Percentiles rank a stretch among this genome's conserved stretches.
Conservation (phyloP, 2,888 invertebrate genomes). For the Ischnus inquisitorius region DNA sequence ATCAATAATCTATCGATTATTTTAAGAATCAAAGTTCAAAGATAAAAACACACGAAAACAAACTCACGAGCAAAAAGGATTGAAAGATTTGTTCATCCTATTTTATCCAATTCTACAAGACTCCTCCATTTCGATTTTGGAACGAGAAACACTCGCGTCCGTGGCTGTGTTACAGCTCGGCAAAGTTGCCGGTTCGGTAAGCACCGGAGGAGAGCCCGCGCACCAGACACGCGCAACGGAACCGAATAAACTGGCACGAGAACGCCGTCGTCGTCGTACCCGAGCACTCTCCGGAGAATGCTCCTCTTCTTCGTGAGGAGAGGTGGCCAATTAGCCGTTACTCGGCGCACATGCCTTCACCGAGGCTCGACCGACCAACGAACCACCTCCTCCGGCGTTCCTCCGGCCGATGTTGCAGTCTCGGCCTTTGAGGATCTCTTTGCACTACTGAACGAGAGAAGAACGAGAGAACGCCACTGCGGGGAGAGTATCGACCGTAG, state of each 20-base stretch:
- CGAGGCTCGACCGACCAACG: slow-evolving; percentile 59
- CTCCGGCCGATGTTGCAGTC: slow-evolving; percentile 26
- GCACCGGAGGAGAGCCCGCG: slow-evolving; percentile 57
- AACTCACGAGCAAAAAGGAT: slow-evolving; percentile 40
- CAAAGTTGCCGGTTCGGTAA: slow-evolving; percentile 63
- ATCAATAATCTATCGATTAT: neutral
- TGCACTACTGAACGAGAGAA: slow-evolving; percentile 25
- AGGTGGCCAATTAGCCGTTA: slow-evolving; percentile 85
- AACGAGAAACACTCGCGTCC: slow-evolving; percentile 47
- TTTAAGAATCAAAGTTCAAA: neutral
- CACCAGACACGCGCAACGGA: slow-evolving; percentile 67
- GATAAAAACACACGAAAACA: neutral
- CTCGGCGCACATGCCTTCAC: slow-evolving; percentile 75
- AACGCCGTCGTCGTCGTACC: slow-evolving; percentile 63
- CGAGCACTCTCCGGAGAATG: slow-evolving; percentile 64
- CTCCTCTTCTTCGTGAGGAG: slow-evolving; percentile 78
- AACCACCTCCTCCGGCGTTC: slow-evolving; percentile 63
- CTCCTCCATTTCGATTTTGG: slow-evolving; percentile 54
- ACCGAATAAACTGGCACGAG: slow-evolving; percentile 66
- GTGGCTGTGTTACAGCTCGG: slow-evolving; percentile 2
- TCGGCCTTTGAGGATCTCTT: slow-evolving; percentile 11
- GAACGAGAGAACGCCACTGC: too few species aligned
- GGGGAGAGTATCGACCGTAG: neutral
- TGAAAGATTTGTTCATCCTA: slow-evolving; percentile 12
- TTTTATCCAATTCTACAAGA: slow-evolving; percentile 54